Conservation (phyloP, 2,888 invertebrate species). For the Caenorhabditis macrosperma region DNA sequence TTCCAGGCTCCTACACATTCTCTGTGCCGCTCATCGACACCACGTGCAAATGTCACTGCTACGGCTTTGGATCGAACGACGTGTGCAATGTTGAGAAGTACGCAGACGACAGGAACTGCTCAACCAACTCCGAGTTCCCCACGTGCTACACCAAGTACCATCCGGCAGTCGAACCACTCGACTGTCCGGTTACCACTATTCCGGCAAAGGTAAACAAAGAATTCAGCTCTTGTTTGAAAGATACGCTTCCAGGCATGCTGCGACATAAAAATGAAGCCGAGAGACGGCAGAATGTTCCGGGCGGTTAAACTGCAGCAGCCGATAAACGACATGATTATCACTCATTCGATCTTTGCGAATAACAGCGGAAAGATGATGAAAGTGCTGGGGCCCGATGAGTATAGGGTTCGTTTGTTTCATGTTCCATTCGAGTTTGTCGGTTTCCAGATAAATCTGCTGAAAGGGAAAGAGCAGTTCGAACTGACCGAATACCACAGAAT, state of each 20-base stretch:
- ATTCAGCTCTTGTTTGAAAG: no score
- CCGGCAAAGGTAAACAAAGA: slow-evolving; percentile 36
- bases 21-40: slow-evolving; percentile 58
- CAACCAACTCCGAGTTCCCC: slow-evolving; percentile 43
- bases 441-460: slow-evolving; percentile 44
- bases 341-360: slow-evolving; percentile 56
- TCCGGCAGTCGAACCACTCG: slow-evolving; percentile 45
- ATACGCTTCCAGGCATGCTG: slow-evolving; percentile 44
- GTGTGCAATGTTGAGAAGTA: slow-evolving; percentile 56
- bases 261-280: slow-evolving; percentile 52
- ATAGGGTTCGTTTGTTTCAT: slow-evolving; percentile 31
- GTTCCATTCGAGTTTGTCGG: background rate
- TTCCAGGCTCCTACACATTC: slow-evolving; percentile 55
- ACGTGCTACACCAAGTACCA: slow-evolving; percentile 60
- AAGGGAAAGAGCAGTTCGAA: slow-evolving; percentile 57
- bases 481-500: slow-evolving; percentile 55
- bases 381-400: slow-evolving; percentile 45
- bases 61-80: slow-evolving; percentile 45
- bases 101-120: slow-evolving; percentile 56
- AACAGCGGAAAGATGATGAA: slow-evolving; percentile 51
- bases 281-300: slow-evolving; percentile 40
- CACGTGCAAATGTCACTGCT: slow-evolving; percentile 57
- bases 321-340: slow-evolving; percentile 46
- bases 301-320: slow-evolving; percentile 58
- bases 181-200: slow-evolving; percentile 53